Evolutionary conservation across 2,113 vertebrate species (phyloP).

Genomic region (Haemorhous mexicanus): DNA sequence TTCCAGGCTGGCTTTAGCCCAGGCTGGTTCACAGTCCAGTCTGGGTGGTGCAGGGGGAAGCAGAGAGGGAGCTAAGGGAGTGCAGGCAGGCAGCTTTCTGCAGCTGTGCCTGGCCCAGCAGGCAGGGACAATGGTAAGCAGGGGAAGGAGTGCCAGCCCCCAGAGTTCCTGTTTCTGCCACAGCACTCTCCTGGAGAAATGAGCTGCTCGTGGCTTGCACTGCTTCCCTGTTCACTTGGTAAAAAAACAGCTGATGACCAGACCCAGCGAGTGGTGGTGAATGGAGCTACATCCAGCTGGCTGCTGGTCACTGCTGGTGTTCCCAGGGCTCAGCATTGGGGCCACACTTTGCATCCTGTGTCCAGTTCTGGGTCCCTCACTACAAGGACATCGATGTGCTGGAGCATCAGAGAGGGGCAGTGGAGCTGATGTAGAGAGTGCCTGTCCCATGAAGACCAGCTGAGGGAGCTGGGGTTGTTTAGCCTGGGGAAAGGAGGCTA

Average conservation of each 20-base stretch:
- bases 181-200: not conserved
- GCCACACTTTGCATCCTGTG: not conserved
- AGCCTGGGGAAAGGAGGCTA: not conserved
- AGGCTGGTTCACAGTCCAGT: not conserved
- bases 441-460: fast-evolving
- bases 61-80: not conserved
- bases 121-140: not conserved
- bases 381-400: not conserved
- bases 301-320: not conserved
- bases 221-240: not conserved
- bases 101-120: fast-evolving
- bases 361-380: not conserved
- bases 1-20: not conserved
- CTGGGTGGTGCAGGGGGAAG: fast-evolving
- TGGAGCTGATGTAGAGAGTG: not conserved
- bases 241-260: not conserved
- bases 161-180: not conserved
- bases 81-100: not conserved
- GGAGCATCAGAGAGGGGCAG: not conserved
- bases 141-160: fast-evolving
- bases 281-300: not conserved
- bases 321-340: not conserved
- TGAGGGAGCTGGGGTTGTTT: not conserved
- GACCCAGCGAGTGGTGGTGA: not conserved
- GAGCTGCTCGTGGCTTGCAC: not conserved